phyloP scores from a whole-genome alignment of 2,797 vertebrate genomes.

The Phaenicophaeus curvirostris region DNA sequence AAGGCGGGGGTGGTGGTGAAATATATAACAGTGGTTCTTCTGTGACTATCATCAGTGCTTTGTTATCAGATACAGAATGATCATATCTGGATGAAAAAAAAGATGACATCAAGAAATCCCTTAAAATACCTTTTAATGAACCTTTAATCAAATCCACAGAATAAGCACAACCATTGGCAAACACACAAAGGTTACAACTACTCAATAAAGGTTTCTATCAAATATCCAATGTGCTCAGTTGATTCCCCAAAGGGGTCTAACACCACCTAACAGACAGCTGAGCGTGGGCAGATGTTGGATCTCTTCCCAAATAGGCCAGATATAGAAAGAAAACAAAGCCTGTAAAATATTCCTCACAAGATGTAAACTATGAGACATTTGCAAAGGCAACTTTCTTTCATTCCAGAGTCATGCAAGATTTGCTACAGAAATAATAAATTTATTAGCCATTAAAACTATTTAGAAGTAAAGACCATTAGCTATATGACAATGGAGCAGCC shows the following conservation, averaged over 20 bases:
- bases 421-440: background rate
- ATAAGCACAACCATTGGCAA: background rate
- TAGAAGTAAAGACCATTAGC: background rate
- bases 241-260: background rate
- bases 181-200: background rate
- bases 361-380: background rate
- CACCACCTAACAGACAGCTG: background rate
- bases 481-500: background rate
- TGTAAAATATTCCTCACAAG: background rate
- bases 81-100: conserved; percentile 73
- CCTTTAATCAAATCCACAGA: background rate
- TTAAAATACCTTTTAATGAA: background rate
- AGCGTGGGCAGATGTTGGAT: background rate
- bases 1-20: conserved; percentile 81
- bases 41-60: conserved; percentile 92
- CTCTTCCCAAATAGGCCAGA: background rate
- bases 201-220: background rate
- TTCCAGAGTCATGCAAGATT: background rate
- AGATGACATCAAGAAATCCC: background rate
- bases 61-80: conserved; percentile 80
- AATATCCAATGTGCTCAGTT: background rate
- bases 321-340: background rate
- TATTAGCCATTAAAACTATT: background rate
- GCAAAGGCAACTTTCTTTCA: background rate
- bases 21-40: conserved; percentile 86